phyloP scores from a whole-genome alignment of 1,140 invertebrate species.

The Bombus polaris region DNA sequence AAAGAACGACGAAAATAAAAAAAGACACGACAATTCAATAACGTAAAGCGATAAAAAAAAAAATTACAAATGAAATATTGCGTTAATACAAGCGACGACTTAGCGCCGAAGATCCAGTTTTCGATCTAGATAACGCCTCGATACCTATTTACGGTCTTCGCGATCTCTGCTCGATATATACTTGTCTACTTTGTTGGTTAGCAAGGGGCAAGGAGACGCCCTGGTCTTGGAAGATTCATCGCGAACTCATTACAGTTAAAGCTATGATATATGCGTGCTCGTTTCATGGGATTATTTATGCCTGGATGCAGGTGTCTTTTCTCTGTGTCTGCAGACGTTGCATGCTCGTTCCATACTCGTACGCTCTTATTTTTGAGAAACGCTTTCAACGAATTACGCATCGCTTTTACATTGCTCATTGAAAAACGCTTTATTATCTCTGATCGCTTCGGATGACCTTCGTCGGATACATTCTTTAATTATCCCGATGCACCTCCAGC shows the following conservation, averaged over 20 bases:
- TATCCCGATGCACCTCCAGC: too few relatives aligned
- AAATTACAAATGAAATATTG: background rate
- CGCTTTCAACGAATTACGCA: background rate
- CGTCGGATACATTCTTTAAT: too few relatives aligned
- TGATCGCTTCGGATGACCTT: too few relatives aligned
- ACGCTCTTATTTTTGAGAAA: background rate
- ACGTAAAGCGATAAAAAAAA: background rate
- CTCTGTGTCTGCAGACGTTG: background rate
- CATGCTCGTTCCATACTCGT: too few relatives aligned
- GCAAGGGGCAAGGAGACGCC: background rate
- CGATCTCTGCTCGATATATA: background rate
- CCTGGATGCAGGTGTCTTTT: background rate
- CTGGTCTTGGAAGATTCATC: constrained; percentile 3
- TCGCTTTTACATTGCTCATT: too few relatives aligned
- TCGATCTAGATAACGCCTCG: constrained; percentile 35
- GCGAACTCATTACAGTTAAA: constrained; percentile 30
- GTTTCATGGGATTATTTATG: constrained; percentile 31
- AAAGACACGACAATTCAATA: background rate
- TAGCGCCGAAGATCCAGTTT: constrained; percentile 36
- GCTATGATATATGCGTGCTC: constrained; percentile 2
- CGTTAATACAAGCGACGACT: background rate
- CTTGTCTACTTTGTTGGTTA: background rate
- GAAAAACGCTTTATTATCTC: too few relatives aligned
- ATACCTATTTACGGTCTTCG: background rate
- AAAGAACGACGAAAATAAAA: background rate